Evolutionary conservation across 2,797 vertebrate species (phyloP).

Genomic region (Rhinatrema bivittatum): DNA sequence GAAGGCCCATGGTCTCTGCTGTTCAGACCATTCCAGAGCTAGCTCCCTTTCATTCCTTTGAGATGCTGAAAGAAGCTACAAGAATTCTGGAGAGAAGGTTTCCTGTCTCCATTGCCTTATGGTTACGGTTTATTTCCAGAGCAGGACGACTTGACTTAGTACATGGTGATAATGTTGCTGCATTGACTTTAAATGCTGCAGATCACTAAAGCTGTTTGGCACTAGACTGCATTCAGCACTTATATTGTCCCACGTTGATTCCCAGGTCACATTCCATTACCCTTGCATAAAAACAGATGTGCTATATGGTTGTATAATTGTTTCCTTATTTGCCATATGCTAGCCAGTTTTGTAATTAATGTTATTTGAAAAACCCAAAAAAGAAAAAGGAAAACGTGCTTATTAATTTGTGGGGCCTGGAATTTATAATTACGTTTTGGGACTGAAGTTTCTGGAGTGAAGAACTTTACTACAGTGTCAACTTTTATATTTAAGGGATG

Average conservation of each 20-base stretch:
- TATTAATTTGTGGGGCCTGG: fast-evolving
- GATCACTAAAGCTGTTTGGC: not conserved
- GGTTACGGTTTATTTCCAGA: slow-evolving; percentile 12
- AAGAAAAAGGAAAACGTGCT: fast-evolving
- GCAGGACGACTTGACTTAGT: slow-evolving; percentile 1
- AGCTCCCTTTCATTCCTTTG: slow-evolving; percentile 30
- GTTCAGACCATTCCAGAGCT: too few relatives aligned
- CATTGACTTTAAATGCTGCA: not conserved
- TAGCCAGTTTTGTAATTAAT: not conserved
- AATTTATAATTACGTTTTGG: fast-evolving
- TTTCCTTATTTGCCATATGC: not conserved
- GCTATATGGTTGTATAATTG: not conserved
- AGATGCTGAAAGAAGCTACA: too few relatives aligned
- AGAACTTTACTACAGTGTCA: too few relatives aligned
- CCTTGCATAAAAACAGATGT: not conserved
- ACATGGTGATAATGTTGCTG: slow-evolving; percentile 3
- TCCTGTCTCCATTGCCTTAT: slow-evolving; percentile 4
- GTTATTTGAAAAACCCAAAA: not conserved
- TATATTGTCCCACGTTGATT: not conserved
- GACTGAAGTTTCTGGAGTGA: not conserved
- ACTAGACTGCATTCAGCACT: not conserved
- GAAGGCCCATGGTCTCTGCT: too few relatives aligned
- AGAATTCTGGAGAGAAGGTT: slow-evolving; percentile 12
- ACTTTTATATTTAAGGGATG: too few relatives aligned
- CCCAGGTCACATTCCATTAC: not conserved